Evolutionary conservation across 2,888 invertebrate genomes (phyloP).

Genomic region (Hemithea aestivaria): DNA sequence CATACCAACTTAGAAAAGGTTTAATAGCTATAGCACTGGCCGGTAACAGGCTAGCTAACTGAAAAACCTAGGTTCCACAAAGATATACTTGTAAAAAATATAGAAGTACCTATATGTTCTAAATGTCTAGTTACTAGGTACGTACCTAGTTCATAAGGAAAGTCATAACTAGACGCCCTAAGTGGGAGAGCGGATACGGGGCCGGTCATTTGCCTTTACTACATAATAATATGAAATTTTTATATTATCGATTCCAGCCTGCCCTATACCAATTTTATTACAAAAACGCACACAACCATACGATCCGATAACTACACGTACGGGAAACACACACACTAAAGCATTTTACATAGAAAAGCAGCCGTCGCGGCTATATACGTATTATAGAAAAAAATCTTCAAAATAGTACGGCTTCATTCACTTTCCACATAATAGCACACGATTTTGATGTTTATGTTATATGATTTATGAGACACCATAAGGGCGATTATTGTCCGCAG

Average conservation of each 20-base stretch:
- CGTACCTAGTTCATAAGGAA: no score
- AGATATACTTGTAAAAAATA: no score
- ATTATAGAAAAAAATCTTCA: constrained; percentile 72
- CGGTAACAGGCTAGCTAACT: no score
- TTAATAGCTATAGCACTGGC: no score
- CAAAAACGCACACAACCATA: constrained; percentile 47
- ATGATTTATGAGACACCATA: constrained; percentile 54
- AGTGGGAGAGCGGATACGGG: no score
- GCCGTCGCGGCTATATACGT: constrained; percentile 57
- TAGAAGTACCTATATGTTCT: no score
- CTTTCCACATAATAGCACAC: constrained; percentile 46
- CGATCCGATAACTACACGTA: constrained; percentile 59
- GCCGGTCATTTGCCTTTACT: no score
- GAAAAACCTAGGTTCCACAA: no score
- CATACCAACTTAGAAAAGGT: no score
- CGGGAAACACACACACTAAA: constrained; percentile 64
- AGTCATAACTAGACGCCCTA: no score
- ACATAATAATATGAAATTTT: constrained; percentile 44
- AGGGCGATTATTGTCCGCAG: constrained; percentile 58
- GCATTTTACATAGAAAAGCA: constrained; percentile 71
- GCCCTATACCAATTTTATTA: constrained; percentile 64
- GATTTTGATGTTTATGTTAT: constrained; percentile 45
- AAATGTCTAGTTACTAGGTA: no score
- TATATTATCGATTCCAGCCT: constrained; percentile 65
- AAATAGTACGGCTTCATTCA: constrained; percentile 72